These are phyloP conservation scores for Tenualosa thibaudeaui DNA, from an alignment of 2,797 vertebrate genomes.

Conservation along the genomic window DNA sequence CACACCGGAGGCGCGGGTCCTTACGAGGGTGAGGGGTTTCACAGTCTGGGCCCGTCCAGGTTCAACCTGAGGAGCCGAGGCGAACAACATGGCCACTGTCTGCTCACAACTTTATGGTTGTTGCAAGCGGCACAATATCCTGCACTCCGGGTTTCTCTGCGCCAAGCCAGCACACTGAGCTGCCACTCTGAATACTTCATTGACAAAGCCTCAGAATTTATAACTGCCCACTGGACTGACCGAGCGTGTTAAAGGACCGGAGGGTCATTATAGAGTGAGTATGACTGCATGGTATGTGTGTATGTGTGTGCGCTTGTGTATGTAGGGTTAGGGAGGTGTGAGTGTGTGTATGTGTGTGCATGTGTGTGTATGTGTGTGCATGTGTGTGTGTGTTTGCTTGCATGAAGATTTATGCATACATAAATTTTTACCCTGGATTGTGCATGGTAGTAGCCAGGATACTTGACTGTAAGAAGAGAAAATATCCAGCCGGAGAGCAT, in stretches of 20 bases:
- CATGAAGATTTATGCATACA: conserved; percentile 60
- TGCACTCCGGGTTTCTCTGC: neutral
- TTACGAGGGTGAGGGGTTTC: neutral
- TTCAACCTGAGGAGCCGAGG: neutral
- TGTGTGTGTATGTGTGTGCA: neutral
- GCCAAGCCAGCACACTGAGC: neutral
- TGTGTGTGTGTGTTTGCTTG: conserved; percentile 49
- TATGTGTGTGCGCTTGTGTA: neutral
- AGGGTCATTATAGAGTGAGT: conserved; percentile 36
- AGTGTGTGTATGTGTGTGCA: neutral
- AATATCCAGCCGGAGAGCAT: conserved; percentile 55
- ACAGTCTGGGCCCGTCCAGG: neutral
- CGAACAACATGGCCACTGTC: conserved; percentile 25
- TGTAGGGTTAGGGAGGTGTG: neutral
- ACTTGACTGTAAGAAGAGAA: conserved; percentile 57
- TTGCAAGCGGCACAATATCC: conserved; percentile 19
- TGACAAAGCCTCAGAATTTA: conserved; percentile 41
- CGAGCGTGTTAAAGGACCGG: conserved; percentile 36
- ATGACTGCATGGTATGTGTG: neutral
- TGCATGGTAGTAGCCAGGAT: conserved; percentile 52
- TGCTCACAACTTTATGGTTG: neutral
- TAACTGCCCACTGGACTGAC: conserved; percentile 40
- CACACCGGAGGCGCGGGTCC: neutral
- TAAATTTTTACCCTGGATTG: conserved; percentile 56
- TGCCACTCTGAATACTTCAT: conserved; percentile 30